Conservation (phyloP, 1,140 invertebrate species). For the Fopius arisanus region DNA sequence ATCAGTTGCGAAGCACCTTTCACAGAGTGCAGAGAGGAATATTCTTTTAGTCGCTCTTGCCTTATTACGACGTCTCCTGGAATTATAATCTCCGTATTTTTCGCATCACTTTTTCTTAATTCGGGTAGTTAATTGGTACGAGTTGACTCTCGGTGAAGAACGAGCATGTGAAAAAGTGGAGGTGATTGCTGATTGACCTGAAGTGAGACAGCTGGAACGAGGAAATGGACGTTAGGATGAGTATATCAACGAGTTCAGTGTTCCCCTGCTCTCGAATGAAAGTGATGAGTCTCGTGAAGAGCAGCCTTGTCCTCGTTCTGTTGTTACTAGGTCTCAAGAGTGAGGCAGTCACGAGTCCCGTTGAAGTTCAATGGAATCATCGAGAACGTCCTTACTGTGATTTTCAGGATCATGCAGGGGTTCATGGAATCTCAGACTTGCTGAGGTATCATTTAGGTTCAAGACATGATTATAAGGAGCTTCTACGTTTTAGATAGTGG, state of each 20-base stretch:
- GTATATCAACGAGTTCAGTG: conserved; percentile 11
- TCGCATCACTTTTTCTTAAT: no score
- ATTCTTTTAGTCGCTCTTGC: not conserved
- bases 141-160: not conserved
- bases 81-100: no score
- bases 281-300: conserved; percentile 22
- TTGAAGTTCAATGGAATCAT: conserved; percentile 26
- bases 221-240: conserved; percentile 6
- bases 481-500: no score
- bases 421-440: conserved; percentile 50
- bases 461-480: not conserved
- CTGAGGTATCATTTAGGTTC: conserved; percentile 40
- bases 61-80: not conserved
- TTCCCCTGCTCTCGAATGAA: conserved; percentile 20
- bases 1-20: conserved; percentile 53
- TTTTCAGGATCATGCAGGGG: conserved; percentile 36
- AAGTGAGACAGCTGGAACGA: no score
- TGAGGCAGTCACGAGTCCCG: conserved; percentile 19
- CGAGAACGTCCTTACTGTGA: conserved; percentile 30
- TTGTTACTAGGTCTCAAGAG: conserved; percentile 22
- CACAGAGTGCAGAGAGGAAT: conserved; percentile 33
- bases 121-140: no score
- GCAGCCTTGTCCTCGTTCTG: conserved; percentile 23
- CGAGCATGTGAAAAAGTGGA: not conserved
- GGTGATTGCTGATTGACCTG: no score